Evolutionary conservation across 1,140 invertebrate species (phyloP), one percentile per base, ranked within the genome.

Genomic region (Saxidomus purpurata): DNA sequence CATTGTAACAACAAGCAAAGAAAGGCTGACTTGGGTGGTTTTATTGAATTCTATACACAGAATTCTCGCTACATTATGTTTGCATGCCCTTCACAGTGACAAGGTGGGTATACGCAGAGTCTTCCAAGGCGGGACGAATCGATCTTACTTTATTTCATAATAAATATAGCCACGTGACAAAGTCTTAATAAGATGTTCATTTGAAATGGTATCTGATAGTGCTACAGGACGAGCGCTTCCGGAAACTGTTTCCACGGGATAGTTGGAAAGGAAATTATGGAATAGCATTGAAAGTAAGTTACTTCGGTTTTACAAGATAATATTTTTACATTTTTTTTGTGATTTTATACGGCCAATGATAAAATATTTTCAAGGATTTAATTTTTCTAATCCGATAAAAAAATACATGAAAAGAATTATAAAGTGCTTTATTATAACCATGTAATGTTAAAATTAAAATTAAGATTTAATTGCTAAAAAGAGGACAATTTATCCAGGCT

Each of bases 111-210:
- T 43, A 19, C 36, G 74, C 25, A 69, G 38, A 49, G 55, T 40
- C 36, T 28, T 77, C 43, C 19, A 49, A 79, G 74, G 85, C 71
- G 85, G 85, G 85, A 59, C 76, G 22, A 17, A 87, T 87, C 71
- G 85, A 87, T 87, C 85, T 61, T 43, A 52, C 52, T 77, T 25
- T 79, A 79, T 87, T 76, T 79, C 52, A 87, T 87, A 87, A 87
- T 87, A 79, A 59, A 87, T 87, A 63, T 49, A 6, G 31, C 36
- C 85, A 87, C 85, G 74, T 87, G 85, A 79, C 55, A 31, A 61
- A 15, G 28, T 38, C 49, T 76, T 87, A 87, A 87, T 87, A 79
- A 79, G 71, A 87, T 87, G 85, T 63, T 87, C 85, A 87, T 87
- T 79, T 74, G 43, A 40, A 79, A 87, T 87, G 34, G 47, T 59